phyloP scores from a whole-genome alignment of 2,797 vertebrate genomes.

The Pseudocheirus occidentalis region DNA sequence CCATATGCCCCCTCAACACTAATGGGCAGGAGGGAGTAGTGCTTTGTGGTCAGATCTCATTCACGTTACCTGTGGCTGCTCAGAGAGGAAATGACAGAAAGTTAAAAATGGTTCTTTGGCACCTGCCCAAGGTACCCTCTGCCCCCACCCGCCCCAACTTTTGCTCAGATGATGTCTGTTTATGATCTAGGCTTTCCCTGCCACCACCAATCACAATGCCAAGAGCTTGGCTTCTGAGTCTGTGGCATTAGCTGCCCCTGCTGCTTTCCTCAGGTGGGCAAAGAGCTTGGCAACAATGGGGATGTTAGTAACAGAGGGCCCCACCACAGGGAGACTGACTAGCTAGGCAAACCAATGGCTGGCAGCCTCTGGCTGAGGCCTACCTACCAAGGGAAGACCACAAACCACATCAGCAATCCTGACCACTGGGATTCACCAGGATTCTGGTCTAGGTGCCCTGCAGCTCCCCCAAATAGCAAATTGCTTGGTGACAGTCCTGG shows the following conservation, averaged over 20 bases:
- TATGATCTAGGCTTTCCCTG: constrained; percentile 59
- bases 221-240: neutral
- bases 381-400: neutral
- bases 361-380: neutral
- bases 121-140: constrained; percentile 58
- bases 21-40: constrained; percentile 68
- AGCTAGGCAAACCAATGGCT: constrained; percentile 43
- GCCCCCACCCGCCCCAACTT: constrained; percentile 47
- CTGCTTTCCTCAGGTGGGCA: constrained; percentile 27
- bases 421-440: neutral
- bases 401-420: neutral
- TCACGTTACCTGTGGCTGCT: constrained; percentile 75
- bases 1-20: constrained; percentile 49
- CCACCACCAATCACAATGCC: constrained; percentile 47
- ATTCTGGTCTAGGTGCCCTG: neutral
- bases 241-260: constrained; percentile 29
- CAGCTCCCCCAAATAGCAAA: neutral
- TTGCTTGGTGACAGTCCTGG: too few relatives aligned
- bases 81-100: constrained; percentile 71
- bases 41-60: constrained; percentile 70
- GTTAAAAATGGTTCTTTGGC: constrained; percentile 75
- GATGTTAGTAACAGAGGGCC: constrained; percentile 49
- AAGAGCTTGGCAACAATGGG: constrained; percentile 23
- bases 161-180: constrained; percentile 47
- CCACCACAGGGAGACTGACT: constrained; percentile 40